Conservation (phyloP, 1,140 invertebrate species). For the Hypothenemus hampei region DNA sequence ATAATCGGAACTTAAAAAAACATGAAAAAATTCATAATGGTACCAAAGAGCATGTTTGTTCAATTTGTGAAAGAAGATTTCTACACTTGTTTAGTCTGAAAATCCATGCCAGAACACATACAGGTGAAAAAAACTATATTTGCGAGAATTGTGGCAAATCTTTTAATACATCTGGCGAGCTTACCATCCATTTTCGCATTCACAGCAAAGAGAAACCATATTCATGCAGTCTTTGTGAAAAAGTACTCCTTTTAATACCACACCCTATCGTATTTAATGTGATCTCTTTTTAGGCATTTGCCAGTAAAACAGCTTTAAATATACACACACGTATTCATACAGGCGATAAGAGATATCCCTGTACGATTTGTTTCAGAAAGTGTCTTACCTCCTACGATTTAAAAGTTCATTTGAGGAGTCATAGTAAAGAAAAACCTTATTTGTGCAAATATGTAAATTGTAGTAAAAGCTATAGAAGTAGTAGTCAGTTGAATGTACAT, state of each 20-base stretch:
- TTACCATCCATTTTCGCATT: conserved; percentile 49
- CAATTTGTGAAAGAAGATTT: conserved; percentile 56
- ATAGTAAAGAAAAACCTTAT: conserved; percentile 52
- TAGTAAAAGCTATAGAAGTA: conserved; percentile 36
- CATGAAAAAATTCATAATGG: conserved; percentile 65
- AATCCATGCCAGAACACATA: conserved; percentile 46
- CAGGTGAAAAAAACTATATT: conserved; percentile 39
- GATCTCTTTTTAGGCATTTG: conserved; percentile 17
- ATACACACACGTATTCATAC: conserved; percentile 54
- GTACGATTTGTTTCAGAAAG: conserved; percentile 61
- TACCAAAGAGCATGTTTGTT: conserved; percentile 48
- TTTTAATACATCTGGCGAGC: conserved; percentile 58
- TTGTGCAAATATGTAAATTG: conserved; percentile 50
- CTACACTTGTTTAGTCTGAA: conserved; percentile 38
- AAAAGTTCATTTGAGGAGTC: conserved; percentile 48
- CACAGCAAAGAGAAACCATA: conserved; percentile 68
- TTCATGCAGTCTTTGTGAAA: conserved; percentile 62
- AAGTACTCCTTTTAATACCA: conserved; percentile 20
- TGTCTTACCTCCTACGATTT: conserved; percentile 42
- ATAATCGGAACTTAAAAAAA: conserved; percentile 60
- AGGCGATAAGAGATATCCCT: conserved; percentile 70
- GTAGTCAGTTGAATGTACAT: conserved; percentile 29
- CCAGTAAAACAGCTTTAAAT: conserved; percentile 31
- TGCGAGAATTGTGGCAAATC: conserved; percentile 48
- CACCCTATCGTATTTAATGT: neutral